Base-by-base conservation (phyloP, 2,797 vertebrate genomes). In the Bradypus variegatus region DNA sequence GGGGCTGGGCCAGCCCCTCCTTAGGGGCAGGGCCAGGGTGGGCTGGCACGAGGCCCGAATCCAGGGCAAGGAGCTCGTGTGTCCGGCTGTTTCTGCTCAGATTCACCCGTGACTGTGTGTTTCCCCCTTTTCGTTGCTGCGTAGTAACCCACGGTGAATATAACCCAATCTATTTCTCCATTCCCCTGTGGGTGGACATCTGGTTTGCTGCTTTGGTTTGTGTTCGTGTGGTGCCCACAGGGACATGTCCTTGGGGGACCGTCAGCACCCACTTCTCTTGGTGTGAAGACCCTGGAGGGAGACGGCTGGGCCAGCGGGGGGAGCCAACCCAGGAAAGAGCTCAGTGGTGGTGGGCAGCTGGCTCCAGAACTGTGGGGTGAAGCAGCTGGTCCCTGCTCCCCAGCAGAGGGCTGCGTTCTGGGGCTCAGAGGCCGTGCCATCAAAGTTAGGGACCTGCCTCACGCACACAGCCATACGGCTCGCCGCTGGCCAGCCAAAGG, bases 151-250 rank as follows among this genome's bases (percentile, higher is more conserved):
- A 2, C 0, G 12, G 13, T 23, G 73, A 15, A 3, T 2, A 0
- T 14, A 5, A 16, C 3, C 0, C 23, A 0, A 18, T 23, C 25
- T 2, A 0, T 27, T 9, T 53, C 48, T 14, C 33, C 12, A 0
- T 48, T 3, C 78, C 25, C 19, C 50, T 10, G 78, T 38, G 12
- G 36, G 8, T 0, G 12, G 72, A 16, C n/a, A 9, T 53, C 19
- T 2, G 27, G 27, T n/a, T 8, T 14, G 14, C 1, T 4, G 53
- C 8, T 45, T 16, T 27, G 1, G 13, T 8, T 8, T 5, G 9
- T 14, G 21, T 19, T 13, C 15, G 16, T 12, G 55, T 23, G 15
- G 29, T 18, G 13, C 8, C 33, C 3, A 33, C 27, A 29, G 0
- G 1, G 1, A 45, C 0, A 0, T 25, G 27, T 41, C 29, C 45